Percentiles rank a stretch among this genome's conserved stretches.
Conservation (phyloP, 2,797 vertebrate species). For the Arctocebus calabarensis region DNA sequence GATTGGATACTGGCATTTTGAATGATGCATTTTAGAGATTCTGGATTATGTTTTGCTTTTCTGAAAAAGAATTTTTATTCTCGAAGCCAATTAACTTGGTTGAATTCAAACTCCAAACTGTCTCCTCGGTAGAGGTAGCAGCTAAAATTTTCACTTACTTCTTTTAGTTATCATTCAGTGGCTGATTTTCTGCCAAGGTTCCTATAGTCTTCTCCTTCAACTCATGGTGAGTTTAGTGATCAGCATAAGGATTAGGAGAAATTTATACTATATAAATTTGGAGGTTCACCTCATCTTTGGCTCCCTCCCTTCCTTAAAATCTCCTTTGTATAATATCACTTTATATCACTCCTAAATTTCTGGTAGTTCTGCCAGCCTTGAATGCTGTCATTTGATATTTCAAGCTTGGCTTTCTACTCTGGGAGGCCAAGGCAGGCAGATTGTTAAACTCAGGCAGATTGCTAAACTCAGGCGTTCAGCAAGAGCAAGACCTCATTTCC, state of each 20-base stretch:
- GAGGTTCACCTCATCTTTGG: background rate
- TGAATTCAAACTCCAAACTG: background rate
- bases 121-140: background rate
- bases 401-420: background rate
- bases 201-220: background rate
- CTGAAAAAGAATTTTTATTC: background rate
- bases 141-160: background rate
- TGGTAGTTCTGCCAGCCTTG: background rate
- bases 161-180: background rate
- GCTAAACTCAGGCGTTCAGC: too few species aligned
- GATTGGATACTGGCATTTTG: background rate
- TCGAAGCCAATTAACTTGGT: background rate
- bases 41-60: background rate
- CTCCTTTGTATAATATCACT: too few species aligned
- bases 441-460: too few species aligned
- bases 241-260: background rate
- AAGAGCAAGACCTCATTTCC: too few species aligned
- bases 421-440: too few species aligned
- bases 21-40: background rate
- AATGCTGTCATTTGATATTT: background rate
- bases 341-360: constrained; percentile 3
- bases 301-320: background rate
- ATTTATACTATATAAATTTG: background rate
- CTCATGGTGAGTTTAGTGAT: background rate
- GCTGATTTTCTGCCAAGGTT: background rate